These are phyloP conservation scores for Nylanderia fulva DNA, from an alignment of 1,140 invertebrate species.

Conservation along the genomic window DNA sequence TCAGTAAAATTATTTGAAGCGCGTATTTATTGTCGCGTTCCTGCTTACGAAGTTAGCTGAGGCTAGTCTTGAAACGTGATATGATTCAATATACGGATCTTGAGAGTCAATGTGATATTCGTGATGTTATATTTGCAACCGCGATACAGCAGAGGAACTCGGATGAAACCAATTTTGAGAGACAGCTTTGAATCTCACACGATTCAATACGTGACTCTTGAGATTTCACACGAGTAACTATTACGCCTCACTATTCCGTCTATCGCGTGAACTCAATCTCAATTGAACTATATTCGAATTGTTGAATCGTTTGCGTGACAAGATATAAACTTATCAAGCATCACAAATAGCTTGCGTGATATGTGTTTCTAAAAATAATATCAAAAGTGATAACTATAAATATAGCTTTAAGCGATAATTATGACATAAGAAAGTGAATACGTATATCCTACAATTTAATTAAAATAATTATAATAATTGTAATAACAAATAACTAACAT, in stretches of 20 bases:
- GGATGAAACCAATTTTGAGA: slow-evolving; percentile 38
- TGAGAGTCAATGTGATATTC: slow-evolving; percentile 28
- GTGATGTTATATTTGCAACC: slow-evolving; percentile 11
- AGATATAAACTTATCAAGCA: not conserved
- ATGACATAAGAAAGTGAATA: not conserved
- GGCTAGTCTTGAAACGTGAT: slow-evolving; percentile 21
- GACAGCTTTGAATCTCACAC: slow-evolving; percentile 19
- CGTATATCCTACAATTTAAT: not conserved
- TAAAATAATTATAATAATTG: not conserved
- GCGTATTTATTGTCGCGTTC: not conserved
- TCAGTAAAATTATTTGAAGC: not conserved
- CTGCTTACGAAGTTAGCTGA: slow-evolving; percentile 14
- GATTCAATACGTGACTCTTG: slow-evolving; percentile 23
- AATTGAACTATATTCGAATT: slow-evolving; percentile 23
- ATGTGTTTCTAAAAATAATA: not conserved
- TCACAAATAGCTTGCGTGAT: not conserved
- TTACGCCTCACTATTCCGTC: not conserved
- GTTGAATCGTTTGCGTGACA: not conserved
- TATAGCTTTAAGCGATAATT: not conserved
- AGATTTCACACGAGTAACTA: slow-evolving; percentile 6
- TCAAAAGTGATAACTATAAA: not conserved
- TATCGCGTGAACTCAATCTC: slow-evolving; percentile 5
- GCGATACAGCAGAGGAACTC: slow-evolving; percentile 1
- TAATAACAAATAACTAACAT: not conserved
- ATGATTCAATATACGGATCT: slow-evolving; percentile 13